These are phyloP conservation scores for Papilio protenor DNA, from an alignment of 2,888 invertebrate genomes.

Conservation along the genomic window DNA sequence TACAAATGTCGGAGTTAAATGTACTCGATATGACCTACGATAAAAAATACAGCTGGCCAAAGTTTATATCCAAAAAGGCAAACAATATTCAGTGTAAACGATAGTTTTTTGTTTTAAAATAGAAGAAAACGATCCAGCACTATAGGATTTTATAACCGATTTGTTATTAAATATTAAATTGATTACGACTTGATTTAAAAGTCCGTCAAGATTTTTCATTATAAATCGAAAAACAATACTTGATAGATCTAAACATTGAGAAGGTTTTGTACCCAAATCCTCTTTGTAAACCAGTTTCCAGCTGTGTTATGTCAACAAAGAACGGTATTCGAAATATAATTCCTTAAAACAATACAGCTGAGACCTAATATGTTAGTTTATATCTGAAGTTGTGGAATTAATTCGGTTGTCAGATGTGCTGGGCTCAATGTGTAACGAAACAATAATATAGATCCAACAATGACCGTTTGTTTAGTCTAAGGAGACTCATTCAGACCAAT, in stretches of 20 bases:
- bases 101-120: background rate
- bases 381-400: constrained; percentile 30
- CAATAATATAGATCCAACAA: background rate
- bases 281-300: background rate
- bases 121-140: background rate
- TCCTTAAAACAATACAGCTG: constrained; percentile 5
- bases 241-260: background rate
- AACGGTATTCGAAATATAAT: constrained; percentile 1
- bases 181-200: too few relatives aligned
- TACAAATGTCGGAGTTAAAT: background rate
- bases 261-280: background rate
- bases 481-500: background rate
- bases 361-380: constrained; percentile 1
- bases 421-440: constrained; percentile 21
- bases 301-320: background rate
- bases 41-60: background rate
- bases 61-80: background rate
- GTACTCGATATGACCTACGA: constrained; percentile 13
- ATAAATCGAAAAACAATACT: background rate
- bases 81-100: background rate
- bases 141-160: too few relatives aligned
- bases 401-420: constrained; percentile 1
- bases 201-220: background rate
- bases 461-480: background rate
- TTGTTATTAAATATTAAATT: too few relatives aligned